Evolutionary conservation across 2,113 vertebrate genomes (phyloP).

Genomic region (Sceloporus undulatus): DNA sequence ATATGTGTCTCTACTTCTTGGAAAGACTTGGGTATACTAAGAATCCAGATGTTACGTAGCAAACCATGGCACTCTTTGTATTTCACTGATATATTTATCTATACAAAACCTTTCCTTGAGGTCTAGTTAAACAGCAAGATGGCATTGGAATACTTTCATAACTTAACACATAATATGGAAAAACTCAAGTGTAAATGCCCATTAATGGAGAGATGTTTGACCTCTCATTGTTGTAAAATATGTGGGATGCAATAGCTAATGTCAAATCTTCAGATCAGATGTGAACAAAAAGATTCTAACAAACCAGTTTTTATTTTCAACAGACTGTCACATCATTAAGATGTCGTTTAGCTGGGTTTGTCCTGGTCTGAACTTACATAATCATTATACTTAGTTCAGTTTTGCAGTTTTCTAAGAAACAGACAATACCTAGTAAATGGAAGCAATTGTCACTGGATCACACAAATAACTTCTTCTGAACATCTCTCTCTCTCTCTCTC

Average conservation of each 20-base stretch:
- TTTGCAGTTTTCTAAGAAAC: not conserved
- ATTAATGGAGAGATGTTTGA: not conserved
- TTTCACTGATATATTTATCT: constrained; percentile 5
- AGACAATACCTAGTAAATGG: not conserved
- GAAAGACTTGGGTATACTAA: too few species aligned
- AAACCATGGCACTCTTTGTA: not conserved
- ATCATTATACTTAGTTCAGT: not conserved
- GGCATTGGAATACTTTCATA: not conserved
- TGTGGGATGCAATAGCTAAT: not conserved
- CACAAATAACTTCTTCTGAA: too few species aligned
- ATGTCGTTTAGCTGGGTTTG: not conserved
- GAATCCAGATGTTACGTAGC: not conserved
- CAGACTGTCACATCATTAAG: not conserved
- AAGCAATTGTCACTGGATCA: not conserved
- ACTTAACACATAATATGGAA: not conserved
- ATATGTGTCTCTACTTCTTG: not conserved
- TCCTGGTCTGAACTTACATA: too few species aligned
- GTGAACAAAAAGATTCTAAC: not conserved
- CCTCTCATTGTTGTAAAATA: not conserved
- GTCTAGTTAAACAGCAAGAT: not conserved
- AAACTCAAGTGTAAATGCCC: not conserved
- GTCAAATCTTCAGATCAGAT: not conserved
- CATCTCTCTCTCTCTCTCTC: too few species aligned
- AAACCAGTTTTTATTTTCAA: not conserved
- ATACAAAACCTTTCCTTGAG: not conserved